Evolutionary conservation across 2,888 invertebrate species (phyloP).

Genomic region (Sialis lutaria): DNA sequence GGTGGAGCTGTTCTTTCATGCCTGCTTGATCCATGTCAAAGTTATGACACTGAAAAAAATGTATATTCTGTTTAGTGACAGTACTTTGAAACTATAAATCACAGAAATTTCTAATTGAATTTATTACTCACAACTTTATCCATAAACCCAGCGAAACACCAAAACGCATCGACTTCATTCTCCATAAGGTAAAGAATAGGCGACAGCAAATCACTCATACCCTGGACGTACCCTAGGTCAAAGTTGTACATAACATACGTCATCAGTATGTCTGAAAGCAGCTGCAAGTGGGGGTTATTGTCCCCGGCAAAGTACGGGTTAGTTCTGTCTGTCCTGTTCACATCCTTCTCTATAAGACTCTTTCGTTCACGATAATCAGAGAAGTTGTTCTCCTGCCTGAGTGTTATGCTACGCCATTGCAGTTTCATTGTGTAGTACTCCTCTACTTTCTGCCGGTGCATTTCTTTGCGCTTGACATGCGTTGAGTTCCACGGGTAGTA

Average conservation of each 20-base stretch:
- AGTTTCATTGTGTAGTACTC: slow-evolving; percentile 92
- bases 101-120: not conserved
- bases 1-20: slow-evolving; percentile 83
- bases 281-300: slow-evolving; percentile 70
- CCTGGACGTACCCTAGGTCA: slow-evolving; percentile 89
- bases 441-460: slow-evolving; percentile 54
- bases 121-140: slow-evolving; percentile 62
- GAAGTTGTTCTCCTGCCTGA: slow-evolving; percentile 75
- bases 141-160: slow-evolving; percentile 99
- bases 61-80: not conserved
- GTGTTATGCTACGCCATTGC: slow-evolving; percentile 86
- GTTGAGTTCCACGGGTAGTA: slow-evolving; percentile 78
- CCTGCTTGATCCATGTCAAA: slow-evolving; percentile 95
- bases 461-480: slow-evolving; percentile 44
- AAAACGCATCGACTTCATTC: slow-evolving; percentile 92
- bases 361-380: slow-evolving; percentile 78
- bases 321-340: slow-evolving; percentile 84
- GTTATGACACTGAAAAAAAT: slow-evolving; percentile 52
- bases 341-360: slow-evolving; percentile 93
- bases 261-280: slow-evolving; percentile 85
- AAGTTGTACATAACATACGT: slow-evolving; percentile 99
- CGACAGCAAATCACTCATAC: slow-evolving; percentile 94
- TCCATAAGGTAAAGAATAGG: slow-evolving; percentile 78
- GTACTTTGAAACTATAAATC: slow-evolving; percentile 1
- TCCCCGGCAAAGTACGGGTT: slow-evolving; percentile 87